Conservation (phyloP, 2,888 invertebrate species). For the Onthophagus sagittarius region DNA sequence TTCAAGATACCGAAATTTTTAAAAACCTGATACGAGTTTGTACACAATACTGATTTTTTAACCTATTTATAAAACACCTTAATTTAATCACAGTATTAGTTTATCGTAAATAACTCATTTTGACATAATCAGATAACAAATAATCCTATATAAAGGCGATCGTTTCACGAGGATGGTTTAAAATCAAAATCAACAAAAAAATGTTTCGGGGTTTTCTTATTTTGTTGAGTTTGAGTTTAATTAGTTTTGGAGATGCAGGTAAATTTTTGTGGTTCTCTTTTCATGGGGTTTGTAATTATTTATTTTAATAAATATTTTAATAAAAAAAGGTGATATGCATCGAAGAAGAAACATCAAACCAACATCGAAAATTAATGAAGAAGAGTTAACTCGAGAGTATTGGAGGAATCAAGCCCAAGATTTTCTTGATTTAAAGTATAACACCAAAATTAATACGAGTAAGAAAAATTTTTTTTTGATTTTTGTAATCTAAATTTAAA, state of each 20-base stretch:
- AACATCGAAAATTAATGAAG: slow-evolving; percentile 5
- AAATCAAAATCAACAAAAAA: background rate
- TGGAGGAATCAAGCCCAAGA: slow-evolving; percentile 53
- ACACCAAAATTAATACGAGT: slow-evolving; percentile 31
- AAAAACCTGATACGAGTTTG: no score
- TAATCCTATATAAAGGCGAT: no score
- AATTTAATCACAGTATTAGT: no score
- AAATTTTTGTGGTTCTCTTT: background rate
- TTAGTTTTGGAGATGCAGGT: background rate
- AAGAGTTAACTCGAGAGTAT: slow-evolving; percentile 37
- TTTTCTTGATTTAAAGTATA: slow-evolving; percentile 45
- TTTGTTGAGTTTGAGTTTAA: background rate
- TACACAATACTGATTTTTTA: no score
- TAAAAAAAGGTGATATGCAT: slow-evolving; percentile 2
- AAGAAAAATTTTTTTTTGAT: background rate
- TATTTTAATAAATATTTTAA: background rate
- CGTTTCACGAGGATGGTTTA: no score
- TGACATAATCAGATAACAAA: no score
- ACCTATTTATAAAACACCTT: no score
- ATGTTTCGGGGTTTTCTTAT: background rate
- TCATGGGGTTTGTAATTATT: no score
- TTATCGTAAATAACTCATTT: no score
- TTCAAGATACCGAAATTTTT: no score
- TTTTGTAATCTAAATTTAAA: background rate
- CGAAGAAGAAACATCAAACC: background rate